Conservation (phyloP, 2,797 vertebrate species). For the Nasua narica region DNA sequence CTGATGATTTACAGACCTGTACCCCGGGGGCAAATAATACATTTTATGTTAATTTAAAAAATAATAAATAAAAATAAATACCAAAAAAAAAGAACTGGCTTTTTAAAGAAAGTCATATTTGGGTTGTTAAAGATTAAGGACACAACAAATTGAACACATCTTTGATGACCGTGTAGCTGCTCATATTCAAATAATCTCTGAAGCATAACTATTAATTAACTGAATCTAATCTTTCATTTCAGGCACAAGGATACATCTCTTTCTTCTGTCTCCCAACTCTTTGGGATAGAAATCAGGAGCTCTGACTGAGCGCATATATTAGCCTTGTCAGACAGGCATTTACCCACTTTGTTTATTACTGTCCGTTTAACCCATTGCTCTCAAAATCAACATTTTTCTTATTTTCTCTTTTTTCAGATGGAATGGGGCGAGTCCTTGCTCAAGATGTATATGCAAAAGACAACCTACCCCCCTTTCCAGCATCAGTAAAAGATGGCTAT, state of each 20-base stretch:
- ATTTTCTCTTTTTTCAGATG: slow-evolving; percentile 85
- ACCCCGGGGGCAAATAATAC: too few species aligned
- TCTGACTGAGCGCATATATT: background rate
- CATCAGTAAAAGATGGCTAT: slow-evolving; percentile 98
- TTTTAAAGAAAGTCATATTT: slow-evolving; percentile 54
- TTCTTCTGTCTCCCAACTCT: slow-evolving; percentile 11
- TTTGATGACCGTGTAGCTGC: slow-evolving; percentile 48
- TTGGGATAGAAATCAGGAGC: background rate
- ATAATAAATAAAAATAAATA: too few species aligned
- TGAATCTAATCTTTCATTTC: slow-evolving; percentile 43
- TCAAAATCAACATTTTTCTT: background rate
- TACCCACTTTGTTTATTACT: background rate
- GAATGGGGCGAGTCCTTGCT: slow-evolving; percentile 97
- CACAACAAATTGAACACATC: background rate
- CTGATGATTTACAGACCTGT: too few species aligned
- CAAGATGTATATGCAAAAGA: slow-evolving; percentile 99
- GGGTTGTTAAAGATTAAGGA: background rate
- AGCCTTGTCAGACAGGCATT: slow-evolving; percentile 5
- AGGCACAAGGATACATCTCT: slow-evolving; percentile 6
- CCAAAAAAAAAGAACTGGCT: background rate
- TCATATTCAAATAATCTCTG: slow-evolving; percentile 11
- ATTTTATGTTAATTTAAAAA: too few species aligned
- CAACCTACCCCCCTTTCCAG: slow-evolving; percentile 97
- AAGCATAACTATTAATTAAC: slow-evolving; percentile 24
- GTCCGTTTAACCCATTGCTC: background rate